phyloP scores from a whole-genome alignment of 2,797 vertebrate species.

The Remorina albescens region DNA sequence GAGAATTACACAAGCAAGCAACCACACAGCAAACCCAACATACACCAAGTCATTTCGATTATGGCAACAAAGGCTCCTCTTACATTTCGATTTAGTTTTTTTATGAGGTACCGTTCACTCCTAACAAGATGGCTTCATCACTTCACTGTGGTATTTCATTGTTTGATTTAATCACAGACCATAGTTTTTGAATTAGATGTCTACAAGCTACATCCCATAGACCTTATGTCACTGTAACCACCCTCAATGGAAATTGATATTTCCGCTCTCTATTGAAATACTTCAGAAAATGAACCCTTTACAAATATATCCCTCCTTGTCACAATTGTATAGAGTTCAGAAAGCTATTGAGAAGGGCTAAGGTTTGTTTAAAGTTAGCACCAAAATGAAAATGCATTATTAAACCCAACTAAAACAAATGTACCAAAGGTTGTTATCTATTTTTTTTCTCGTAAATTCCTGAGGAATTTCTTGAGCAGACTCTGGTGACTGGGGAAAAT shows the following conservation, averaged over 20 bases:
- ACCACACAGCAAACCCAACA: not conserved
- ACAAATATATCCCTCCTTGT: too few relatives aligned
- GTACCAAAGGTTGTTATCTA: not conserved
- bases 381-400: not conserved
- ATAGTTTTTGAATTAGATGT: not conserved
- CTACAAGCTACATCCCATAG: too few relatives aligned
- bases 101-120: too few relatives aligned
- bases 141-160: not conserved
- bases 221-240: too few relatives aligned
- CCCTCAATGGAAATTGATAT: not conserved
- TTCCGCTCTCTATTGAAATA: too few relatives aligned
- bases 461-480: conserved; percentile 3
- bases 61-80: not conserved
- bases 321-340: too few relatives aligned
- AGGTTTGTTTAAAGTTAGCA: too few relatives aligned
- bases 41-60: not conserved
- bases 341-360: not conserved
- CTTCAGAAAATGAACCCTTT: too few relatives aligned
- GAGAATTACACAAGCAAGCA: conserved; percentile 16
- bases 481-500: conserved; percentile 35
- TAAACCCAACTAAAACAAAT: not conserved
- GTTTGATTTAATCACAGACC: not conserved
- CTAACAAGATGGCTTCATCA: not conserved
- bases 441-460: conserved; percentile 40
- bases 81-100: not conserved